Evolutionary conservation across 2,113 vertebrate species (phyloP).

Genomic region (Chloebia gouldiae): DNA sequence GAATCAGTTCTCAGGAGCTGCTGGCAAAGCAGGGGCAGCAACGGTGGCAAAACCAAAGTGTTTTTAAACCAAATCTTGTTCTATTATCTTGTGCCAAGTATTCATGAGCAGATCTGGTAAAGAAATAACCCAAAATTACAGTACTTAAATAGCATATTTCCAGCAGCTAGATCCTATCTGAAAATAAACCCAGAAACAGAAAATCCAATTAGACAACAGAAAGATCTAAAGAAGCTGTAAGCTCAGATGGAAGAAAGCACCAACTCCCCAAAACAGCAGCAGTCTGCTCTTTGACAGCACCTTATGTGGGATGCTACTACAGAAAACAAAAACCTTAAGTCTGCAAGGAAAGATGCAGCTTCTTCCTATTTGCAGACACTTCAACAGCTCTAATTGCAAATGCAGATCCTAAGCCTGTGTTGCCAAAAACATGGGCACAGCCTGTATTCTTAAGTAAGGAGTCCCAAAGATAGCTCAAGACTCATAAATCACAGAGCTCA

Average conservation of each 20-base stretch:
- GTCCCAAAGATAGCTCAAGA: not conserved
- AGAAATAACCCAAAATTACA: not conserved
- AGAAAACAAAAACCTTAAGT: not conserved
- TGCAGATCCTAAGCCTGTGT: not conserved
- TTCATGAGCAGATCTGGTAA: not conserved
- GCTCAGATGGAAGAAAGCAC: not conserved
- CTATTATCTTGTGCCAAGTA: not conserved
- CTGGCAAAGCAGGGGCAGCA: not conserved
- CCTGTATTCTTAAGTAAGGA: not conserved
- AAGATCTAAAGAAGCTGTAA: not conserved
- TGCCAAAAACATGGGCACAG: fast-evolving
- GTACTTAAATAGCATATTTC: not conserved
- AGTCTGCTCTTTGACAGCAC: not conserved
- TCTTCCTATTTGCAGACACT: not conserved
- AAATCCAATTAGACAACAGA: not conserved
- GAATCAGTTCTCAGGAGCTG: not conserved
- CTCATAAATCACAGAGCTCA: not conserved
- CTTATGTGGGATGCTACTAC: not conserved
- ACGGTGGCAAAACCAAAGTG: not conserved
- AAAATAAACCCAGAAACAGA: not conserved
- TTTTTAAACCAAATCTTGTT: not conserved
- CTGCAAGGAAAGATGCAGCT: not conserved
- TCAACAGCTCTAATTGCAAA: not conserved
- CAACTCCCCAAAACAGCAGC: not conserved
- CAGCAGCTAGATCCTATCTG: not conserved